Conservation (phyloP, 2,888 invertebrate genomes). For the Galerucella nymphaeae region DNA sequence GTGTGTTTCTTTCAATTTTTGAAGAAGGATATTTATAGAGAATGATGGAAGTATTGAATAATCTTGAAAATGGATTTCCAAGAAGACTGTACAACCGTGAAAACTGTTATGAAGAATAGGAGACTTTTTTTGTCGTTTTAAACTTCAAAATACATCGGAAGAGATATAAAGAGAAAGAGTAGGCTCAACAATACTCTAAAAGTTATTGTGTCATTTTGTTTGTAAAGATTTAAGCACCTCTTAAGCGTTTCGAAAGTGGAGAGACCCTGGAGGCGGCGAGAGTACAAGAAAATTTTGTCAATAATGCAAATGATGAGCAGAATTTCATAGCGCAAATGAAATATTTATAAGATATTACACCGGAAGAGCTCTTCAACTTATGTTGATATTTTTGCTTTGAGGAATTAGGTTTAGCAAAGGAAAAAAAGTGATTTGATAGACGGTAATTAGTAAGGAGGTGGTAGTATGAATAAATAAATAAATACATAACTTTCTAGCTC, state of each 20-base stretch:
- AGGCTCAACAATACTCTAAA: constrained; percentile 30
- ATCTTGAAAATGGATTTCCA: too few species aligned
- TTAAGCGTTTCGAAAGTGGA: constrained; percentile 29
- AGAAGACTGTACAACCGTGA: too few species aligned
- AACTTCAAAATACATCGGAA: not conserved
- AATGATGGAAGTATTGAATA: too few species aligned
- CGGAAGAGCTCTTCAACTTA: constrained; percentile 11
- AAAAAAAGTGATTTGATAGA: not conserved
- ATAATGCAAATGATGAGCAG: constrained; percentile 31
- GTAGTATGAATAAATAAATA: too few species aligned
- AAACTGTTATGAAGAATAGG: too few species aligned
- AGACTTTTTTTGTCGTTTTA: not conserved
- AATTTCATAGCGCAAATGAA: constrained; percentile 26
- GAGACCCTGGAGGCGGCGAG: constrained; percentile 22
- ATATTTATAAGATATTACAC: constrained; percentile 25
- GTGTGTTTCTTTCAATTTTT: too few species aligned
- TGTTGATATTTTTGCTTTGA: constrained; percentile 10
- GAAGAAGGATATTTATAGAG: too few species aligned
- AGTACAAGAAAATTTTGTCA: constrained; percentile 23
- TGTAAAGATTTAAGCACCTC: constrained; percentile 26
- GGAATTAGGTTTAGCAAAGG: not conserved
- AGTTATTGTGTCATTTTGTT: constrained; percentile 33
- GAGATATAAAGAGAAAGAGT: constrained; percentile 5
- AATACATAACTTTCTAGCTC: too few species aligned
- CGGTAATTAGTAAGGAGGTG: not conserved